Conservation (phyloP, 2,888 invertebrate genomes). For the Helleia helle region DNA sequence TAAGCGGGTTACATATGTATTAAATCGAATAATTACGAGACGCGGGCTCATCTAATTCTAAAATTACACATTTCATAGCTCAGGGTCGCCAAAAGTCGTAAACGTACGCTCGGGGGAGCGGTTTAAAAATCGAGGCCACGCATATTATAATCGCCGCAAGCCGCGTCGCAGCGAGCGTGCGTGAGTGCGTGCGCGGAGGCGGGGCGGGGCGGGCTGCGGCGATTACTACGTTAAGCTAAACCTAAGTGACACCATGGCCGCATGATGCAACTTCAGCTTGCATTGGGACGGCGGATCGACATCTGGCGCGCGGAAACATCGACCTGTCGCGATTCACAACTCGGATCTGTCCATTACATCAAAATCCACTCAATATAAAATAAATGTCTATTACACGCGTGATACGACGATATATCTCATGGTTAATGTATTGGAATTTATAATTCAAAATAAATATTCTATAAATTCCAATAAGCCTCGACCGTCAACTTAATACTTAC, state of each 20-base stretch:
- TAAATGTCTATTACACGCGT: no score
- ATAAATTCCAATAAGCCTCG: no score
- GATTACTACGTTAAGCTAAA: constrained; percentile 37
- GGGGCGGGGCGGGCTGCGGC: constrained; percentile 35
- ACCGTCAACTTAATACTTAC: no score
- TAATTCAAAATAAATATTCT: no score
- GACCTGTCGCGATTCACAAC: no score
- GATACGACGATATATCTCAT: no score
- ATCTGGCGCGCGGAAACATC: constrained; percentile 18
- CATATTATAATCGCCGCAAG: constrained; percentile 41
- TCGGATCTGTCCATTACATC: no score
- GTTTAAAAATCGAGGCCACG: constrained; percentile 69
- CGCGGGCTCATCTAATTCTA: constrained; percentile 27
- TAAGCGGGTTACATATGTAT: constrained; percentile 30
- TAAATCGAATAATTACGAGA: constrained; percentile 26
- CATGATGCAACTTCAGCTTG: constrained; percentile 59
- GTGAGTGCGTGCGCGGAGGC: background rate
- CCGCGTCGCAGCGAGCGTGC: constrained; percentile 17
- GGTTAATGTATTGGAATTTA: no score
- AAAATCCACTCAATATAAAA: no score
- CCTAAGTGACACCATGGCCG: constrained; percentile 69
- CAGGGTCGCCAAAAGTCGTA: constrained; percentile 46
- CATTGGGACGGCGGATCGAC: constrained; percentile 35
- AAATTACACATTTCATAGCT: constrained; percentile 69
- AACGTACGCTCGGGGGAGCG: constrained; percentile 35